phyloP scores from a whole-genome alignment of 2,113 vertebrate species.

The Xiphophorus couchianus region DNA sequence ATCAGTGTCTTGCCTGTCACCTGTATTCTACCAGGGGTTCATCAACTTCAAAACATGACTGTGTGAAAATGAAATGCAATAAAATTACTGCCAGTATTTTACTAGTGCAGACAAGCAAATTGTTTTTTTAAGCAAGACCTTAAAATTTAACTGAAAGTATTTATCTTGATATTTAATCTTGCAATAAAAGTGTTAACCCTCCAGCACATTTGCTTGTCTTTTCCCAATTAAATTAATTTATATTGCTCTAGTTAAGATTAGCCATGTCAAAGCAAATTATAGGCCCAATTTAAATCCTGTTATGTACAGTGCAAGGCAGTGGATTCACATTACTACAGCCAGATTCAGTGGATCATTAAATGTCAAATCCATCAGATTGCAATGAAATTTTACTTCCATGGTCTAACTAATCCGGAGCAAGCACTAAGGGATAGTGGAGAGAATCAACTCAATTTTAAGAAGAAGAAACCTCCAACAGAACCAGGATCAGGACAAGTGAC shows the following conservation, averaged over 20 bases:
- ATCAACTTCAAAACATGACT: neutral
- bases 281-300: neutral
- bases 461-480: no score
- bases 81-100: neutral
- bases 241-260: neutral
- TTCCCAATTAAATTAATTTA: no score
- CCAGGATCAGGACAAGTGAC: no score
- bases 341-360: no score
- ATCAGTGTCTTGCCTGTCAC: no score
- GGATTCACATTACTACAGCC: no score
- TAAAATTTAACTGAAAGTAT: neutral
- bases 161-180: neutral
- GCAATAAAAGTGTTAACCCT: neutral
- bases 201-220: no score
- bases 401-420: no score
- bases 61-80: neutral
- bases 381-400: no score
- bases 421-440: no score
- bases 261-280: neutral
- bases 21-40: neutral
- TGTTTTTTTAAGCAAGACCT: neutral
- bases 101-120: neutral
- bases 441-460: no score
- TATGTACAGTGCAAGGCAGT: neutral
- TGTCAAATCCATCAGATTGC: no score